Evolutionary conservation across 2,888 invertebrate species (phyloP).

Genomic region (Epicampocera succincta): DNA sequence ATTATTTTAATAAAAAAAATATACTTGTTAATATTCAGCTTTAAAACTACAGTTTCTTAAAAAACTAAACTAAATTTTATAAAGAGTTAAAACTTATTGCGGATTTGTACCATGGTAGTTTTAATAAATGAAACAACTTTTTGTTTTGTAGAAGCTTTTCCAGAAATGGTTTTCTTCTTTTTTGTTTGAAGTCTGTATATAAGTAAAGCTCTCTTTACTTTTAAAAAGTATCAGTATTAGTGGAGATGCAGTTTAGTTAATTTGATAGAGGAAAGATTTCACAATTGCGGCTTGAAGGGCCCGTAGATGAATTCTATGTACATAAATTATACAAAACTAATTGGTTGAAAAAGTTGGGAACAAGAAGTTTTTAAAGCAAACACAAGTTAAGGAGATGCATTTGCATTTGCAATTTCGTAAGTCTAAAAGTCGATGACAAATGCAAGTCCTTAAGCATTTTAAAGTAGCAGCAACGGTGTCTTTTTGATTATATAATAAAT

Average conservation of each 20-base stretch:
- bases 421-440: too few species aligned
- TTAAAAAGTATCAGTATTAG: conserved; percentile 18
- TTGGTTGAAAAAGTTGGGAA: too few species aligned
- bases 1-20: neutral
- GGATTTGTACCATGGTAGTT: conserved; percentile 54
- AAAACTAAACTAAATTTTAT: neutral
- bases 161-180: neutral
- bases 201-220: conserved; percentile 34
- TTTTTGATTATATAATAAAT: too few species aligned
- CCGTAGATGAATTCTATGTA: conserved; percentile 12
- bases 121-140: conserved; percentile 46
- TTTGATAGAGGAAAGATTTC: neutral
- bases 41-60: conserved; percentile 1
- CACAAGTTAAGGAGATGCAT: too few species aligned
- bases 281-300: neutral
- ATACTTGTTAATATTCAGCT: conserved; percentile 13
- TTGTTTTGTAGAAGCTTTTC: conserved; percentile 15
- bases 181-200: conserved; percentile 6
- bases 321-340: neutral
- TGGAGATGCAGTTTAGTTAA: conserved; percentile 10
- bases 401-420: too few species aligned
- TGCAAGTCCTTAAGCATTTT: too few species aligned
- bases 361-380: too few species aligned
- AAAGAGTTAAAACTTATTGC: conserved; percentile 29
- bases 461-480: too few species aligned